Percentiles rank a stretch among this genome's conserved stretches.
phyloP scores from a whole-genome alignment of 2,797 vertebrate genomes.

The Tragelaphus eurycerus region DNA sequence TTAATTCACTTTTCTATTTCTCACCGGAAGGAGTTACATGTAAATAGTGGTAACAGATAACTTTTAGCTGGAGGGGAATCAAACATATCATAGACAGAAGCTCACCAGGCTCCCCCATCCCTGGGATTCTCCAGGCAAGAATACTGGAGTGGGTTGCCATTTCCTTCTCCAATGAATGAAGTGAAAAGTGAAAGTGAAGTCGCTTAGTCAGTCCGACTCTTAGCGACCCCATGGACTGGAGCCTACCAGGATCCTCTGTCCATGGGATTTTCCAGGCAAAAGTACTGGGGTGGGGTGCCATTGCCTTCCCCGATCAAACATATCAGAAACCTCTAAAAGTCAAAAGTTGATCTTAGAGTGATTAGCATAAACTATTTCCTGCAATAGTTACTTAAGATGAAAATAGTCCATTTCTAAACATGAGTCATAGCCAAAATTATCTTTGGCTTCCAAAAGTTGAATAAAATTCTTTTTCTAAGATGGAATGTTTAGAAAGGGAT shows the following conservation, averaged over 20 bases:
- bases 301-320: not conserved
- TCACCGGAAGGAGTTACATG: not conserved
- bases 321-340: not conserved
- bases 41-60: not conserved
- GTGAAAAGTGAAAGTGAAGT: too few relatives aligned
- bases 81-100: not conserved
- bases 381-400: slow-evolving; percentile 26
- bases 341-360: not conserved
- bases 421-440: not conserved
- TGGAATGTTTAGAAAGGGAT: not conserved
- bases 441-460: not conserved
- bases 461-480: not conserved
- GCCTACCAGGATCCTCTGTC: too few relatives aligned
- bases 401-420: not conserved
- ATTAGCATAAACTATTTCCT: not conserved
- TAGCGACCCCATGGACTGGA: too few relatives aligned
- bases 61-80: not conserved
- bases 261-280: too few relatives aligned
- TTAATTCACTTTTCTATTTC: not conserved
- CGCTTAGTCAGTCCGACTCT: too few relatives aligned
- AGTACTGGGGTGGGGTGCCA: too few relatives aligned
- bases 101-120: too few relatives aligned
- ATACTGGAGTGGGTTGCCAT: too few relatives aligned
- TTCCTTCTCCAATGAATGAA: too few relatives aligned
- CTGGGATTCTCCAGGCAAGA: too few relatives aligned